Conservation (phyloP, 2,113 vertebrate species). For the Neolamprologus ventralis region DNA sequence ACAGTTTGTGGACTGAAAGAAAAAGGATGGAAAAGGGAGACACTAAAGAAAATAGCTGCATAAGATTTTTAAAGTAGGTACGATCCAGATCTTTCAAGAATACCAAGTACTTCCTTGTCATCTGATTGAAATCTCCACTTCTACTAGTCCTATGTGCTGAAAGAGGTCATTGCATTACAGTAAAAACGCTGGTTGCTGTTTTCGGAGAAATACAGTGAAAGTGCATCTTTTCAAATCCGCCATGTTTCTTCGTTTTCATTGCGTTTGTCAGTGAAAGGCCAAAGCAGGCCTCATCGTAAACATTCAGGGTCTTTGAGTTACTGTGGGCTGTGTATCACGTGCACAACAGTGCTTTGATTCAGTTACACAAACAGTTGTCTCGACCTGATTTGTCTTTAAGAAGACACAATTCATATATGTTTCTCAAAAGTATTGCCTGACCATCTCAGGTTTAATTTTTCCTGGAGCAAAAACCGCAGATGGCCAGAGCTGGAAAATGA, state of each 20-base stretch:
- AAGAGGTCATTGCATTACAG: rapidly evolving
- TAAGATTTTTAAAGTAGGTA: background rate
- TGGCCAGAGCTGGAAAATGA: rapidly evolving
- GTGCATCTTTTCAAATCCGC: background rate
- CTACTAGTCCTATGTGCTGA: rapidly evolving
- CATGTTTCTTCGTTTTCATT: background rate
- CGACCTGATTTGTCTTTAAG: background rate
- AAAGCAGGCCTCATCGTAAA: background rate
- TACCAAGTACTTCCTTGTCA: background rate
- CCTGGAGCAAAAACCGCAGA: background rate
- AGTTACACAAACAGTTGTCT: background rate
- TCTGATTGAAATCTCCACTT: background rate
- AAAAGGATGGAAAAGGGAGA: background rate
- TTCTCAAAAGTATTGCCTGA: rapidly evolving
- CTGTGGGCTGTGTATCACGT: background rate
- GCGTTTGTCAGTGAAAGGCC: background rate
- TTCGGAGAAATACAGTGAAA: background rate
- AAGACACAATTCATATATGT: background rate
- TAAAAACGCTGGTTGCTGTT: background rate
- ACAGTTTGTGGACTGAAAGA: background rate
- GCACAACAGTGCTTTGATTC: no score
- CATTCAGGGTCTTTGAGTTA: background rate
- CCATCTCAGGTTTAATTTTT: rapidly evolving
- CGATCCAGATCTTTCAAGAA: background rate
- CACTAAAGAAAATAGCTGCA: background rate